Evolutionary conservation across 2,797 vertebrate species (phyloP), one percentile per base, ranked within the genome.

Genomic region (Setipinna tenuifilis): DNA sequence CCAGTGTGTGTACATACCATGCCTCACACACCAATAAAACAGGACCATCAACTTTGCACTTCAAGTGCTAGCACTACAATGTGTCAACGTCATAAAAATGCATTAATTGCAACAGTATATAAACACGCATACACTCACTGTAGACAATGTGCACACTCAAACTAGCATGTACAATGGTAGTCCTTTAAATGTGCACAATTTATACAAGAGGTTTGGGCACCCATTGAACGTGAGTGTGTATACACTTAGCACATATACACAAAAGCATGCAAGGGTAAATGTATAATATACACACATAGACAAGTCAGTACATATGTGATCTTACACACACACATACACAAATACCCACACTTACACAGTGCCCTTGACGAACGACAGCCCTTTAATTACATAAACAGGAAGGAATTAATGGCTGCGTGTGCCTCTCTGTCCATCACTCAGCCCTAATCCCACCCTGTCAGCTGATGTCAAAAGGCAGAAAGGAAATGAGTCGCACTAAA

Each of bases 311-410:
- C 50, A 54, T 54, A 54, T 14, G 14, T 41, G 35, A 41, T 41
- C 35, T 41, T n/a, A 62, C 61, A 62, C 61, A 62, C 61, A 62
- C 61, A 65, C 61, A 85, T 87, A 85, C 58, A 25, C 35, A 6
- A 88, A 84, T 87, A 84, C 59, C 16, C 41, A 35, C 9, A 50
- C 50, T 65, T 48, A 54, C 61, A 46, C 65, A 19, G 16, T 35
- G 71, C 35, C 71, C 71, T 78, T 78, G 71, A 78, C 35, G 31
- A 78, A 41, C 35, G 71, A 21, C 71, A 78, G 71, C 31, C 90
- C 71, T 90, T 97, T 98, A 97, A 98, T 99, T 97, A 97, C 95
- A 95, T 93, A 90, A 91, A 88, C 95, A 95, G 93, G 90, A 91
- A 88, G 93, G 92, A 97, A 96, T 98, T 97, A 98, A 97, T 96